Percentiles rank a stretch among this genome's conserved stretches.
These are phyloP conservation scores for Neoniphon sammara DNA, from an alignment of 2,797 vertebrate genomes.

Conservation along the genomic window DNA sequence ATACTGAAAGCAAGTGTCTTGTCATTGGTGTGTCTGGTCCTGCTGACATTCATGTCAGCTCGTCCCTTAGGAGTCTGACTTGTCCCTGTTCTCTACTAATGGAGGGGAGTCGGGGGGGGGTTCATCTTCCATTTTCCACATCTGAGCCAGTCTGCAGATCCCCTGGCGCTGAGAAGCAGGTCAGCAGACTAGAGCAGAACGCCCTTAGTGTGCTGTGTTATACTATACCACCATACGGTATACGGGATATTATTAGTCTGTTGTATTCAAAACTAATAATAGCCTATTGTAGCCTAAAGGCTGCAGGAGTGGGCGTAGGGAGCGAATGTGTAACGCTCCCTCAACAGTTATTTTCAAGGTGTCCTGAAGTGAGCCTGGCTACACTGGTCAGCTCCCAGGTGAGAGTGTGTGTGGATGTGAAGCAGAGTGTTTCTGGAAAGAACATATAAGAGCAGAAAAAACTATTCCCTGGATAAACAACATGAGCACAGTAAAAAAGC, in stretches of 20 bases:
- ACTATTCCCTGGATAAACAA: no score
- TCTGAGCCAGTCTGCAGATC: background rate
- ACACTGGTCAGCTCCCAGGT: no score
- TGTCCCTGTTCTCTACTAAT: background rate
- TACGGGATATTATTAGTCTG: background rate
- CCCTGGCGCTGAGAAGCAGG: background rate
- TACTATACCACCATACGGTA: background rate
- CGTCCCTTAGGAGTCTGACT: background rate
- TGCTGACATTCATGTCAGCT: background rate
- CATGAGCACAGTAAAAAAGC: no score
- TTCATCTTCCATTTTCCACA: background rate
- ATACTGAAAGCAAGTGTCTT: no score
- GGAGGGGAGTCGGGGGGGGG: background rate
- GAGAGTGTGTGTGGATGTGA: no score
- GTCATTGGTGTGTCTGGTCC: background rate
- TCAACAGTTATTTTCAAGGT: background rate
- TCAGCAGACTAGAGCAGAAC: background rate
- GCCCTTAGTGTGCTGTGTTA: background rate
- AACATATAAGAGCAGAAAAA: no score
- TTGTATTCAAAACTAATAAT: background rate
- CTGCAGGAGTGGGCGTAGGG: background rate
- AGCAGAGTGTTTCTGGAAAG: no score
- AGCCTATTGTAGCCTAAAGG: background rate
- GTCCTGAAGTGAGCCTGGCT: background rate
- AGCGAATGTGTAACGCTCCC: no score